Evolutionary conservation across 2,797 vertebrate genomes (phyloP), one percentile per base, ranked within the genome.

Genomic region (Phyllotis vaccarum): DNA sequence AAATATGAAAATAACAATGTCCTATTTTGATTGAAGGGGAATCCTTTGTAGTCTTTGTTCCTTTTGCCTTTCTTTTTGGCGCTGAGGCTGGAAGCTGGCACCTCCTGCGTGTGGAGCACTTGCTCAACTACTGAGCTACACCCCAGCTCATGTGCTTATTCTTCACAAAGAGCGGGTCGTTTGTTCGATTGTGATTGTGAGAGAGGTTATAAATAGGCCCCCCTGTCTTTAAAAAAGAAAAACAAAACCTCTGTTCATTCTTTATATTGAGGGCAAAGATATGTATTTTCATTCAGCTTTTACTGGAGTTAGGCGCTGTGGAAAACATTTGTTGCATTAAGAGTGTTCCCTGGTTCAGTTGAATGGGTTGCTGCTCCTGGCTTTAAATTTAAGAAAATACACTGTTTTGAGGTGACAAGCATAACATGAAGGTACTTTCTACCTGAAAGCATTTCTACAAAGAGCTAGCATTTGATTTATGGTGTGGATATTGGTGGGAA

Each of bases 1-100:
- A 86, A 95, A 96, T 96, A 96, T 66, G 95, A 92, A 94, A 94
- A 96, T 89, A 95, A 92, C 72, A 91, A 6, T 72, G 82, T 70
- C 75, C 81, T 96, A 80, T 78, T 94, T 62, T 76, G 85, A 93
- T 68, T 16, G 89, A 83, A 72, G 92, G 78, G 86, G 79, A 82
- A 86, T 96, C 89, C 49, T 91, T 72, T 52, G 46, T 21, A 89
- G 92, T 85, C 31, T 66, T 52, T 66, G 76, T 79, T 64, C 43
- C 17, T 4, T 62, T 78, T 52, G 58, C 49, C 64, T 52, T 27
- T 40, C 75, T 52, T 46, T 68, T 49, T 13, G 31, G 79, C 52
- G 52, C 72, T 79, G 52, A 54, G 62, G 62, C 7, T 62, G 43
- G 64, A 72, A 72, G 74, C 80, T 14, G 34, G 24, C 43, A 58